Percentiles rank a stretch among this genome's conserved stretches.
Conservation (phyloP, 1,140 invertebrate species). For the Macrotrachela quadricornifera region DNA sequence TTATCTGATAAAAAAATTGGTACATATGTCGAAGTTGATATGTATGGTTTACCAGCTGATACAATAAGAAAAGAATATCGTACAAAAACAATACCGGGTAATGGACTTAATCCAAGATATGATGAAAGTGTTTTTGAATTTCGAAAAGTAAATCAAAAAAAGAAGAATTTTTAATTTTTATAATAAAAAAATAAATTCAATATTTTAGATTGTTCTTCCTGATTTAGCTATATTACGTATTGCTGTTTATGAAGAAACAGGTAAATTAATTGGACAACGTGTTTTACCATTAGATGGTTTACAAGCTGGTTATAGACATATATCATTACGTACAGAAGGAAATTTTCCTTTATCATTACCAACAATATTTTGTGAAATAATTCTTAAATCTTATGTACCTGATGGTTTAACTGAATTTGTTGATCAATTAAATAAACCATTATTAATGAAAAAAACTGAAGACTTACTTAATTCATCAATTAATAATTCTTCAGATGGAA, state of each 20-base stretch:
- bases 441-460: slow-evolving; percentile 64
- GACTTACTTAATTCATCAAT: slow-evolving; percentile 74
- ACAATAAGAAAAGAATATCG: slow-evolving; percentile 94
- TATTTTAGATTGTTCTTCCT: slow-evolving; percentile 64
- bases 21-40: slow-evolving; percentile 98
- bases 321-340: slow-evolving; percentile 84
- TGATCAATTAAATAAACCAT: slow-evolving; percentile 82
- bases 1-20: slow-evolving; percentile 95
- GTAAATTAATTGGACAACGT: slow-evolving; percentile 81
- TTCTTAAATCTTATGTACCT: slow-evolving; percentile 97
- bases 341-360: slow-evolving; percentile 96
- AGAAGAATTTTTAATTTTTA: not conserved
- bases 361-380: slow-evolving; percentile 94
- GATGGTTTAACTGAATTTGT: slow-evolving; percentile 96
- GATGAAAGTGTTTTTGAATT: slow-evolving; percentile 96
- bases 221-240: slow-evolving; percentile 89
- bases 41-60: slow-evolving; percentile 96
- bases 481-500: slow-evolving; percentile 77
- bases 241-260: slow-evolving; percentile 94
- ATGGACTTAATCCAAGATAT: slow-evolving; percentile 87
- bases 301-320: slow-evolving; percentile 84
- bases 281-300: slow-evolving; percentile 90
- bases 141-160: slow-evolving; percentile 48
- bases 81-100: slow-evolving; percentile 81
- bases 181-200: not conserved